These are phyloP conservation scores for Anguilla rostrata DNA, from an alignment of 2,113 vertebrate species.

Conservation along the genomic window DNA sequence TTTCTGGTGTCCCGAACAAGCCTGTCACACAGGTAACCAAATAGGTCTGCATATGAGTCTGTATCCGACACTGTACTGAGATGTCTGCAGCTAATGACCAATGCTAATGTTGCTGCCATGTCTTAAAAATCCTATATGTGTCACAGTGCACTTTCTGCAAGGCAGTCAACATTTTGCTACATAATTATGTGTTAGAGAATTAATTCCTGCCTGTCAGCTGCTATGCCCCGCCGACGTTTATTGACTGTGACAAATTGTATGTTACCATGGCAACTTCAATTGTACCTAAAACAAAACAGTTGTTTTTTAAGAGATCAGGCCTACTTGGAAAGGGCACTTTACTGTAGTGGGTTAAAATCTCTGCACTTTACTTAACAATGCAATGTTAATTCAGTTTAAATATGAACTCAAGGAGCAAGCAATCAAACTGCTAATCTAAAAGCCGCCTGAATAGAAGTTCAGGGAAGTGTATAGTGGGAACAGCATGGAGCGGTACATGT, in stretches of 20 bases:
- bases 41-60: conserved; percentile 94
- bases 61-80: conserved; percentile 85
- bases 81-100: conserved; percentile 98
- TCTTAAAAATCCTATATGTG: conserved; percentile 86
- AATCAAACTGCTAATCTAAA: not conserved
- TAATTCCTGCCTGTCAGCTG: conserved; percentile 91
- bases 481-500: not conserved
- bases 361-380: not conserved
- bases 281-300: conserved; percentile 61
- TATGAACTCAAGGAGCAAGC: not conserved
- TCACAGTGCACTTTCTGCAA: conserved; percentile 83
- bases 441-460: not conserved
- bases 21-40: conserved; percentile 99
- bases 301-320: conserved; percentile 65
- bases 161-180: conserved; percentile 93
- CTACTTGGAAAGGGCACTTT: conserved; percentile 70
- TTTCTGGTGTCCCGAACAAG: conserved; percentile 99
- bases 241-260: conserved; percentile 86
- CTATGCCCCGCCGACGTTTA: conserved; percentile 78
- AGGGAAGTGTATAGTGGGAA: not conserved
- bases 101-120: conserved; percentile 98
- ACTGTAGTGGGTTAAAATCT: conserved; percentile 14
- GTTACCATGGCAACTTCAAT: conserved; percentile 82
- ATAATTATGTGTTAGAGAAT: conserved; percentile 96
- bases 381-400: not conserved